These are phyloP conservation scores for Phyllotreta cruciferae DNA, from an alignment of 2,888 invertebrate species.

Conservation along the genomic window DNA sequence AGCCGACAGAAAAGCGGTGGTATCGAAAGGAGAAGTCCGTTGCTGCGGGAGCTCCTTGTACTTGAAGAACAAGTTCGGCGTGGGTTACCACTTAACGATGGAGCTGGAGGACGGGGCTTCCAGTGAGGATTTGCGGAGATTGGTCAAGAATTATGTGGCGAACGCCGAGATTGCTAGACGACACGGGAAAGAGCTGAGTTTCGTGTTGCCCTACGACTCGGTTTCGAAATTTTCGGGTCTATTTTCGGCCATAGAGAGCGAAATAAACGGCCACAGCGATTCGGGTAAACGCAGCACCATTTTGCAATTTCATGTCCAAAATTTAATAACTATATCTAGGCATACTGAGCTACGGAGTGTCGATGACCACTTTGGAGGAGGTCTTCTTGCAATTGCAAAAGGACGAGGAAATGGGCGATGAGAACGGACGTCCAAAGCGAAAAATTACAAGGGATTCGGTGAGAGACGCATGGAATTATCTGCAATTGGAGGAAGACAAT, in stretches of 20 bases:
- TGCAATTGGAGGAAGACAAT: slow-evolving; percentile 61
- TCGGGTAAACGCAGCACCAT: slow-evolving; percentile 64
- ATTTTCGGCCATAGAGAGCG: slow-evolving; percentile 77
- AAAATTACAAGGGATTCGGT: slow-evolving; percentile 74
- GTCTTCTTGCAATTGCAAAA: slow-evolving; percentile 83
- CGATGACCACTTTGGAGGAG: slow-evolving; percentile 89
- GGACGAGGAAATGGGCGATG: slow-evolving; percentile 73
- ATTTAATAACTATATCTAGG: slow-evolving; percentile 55
- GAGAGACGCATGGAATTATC: slow-evolving; percentile 76
- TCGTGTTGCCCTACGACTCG: slow-evolving; percentile 80
- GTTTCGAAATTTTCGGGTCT: slow-evolving; percentile 79
- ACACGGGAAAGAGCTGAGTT: slow-evolving; percentile 81
- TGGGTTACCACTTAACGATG: slow-evolving; percentile 84
- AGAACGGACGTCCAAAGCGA: slow-evolving; percentile 75
- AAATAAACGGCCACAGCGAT: slow-evolving; percentile 71
- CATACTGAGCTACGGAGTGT: slow-evolving; percentile 83
- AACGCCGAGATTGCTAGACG: slow-evolving; percentile 77
- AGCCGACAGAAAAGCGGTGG: slow-evolving; percentile 86
- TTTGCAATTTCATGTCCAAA: no score
- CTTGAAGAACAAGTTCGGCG: slow-evolving; percentile 86
- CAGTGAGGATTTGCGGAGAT: slow-evolving; percentile 70
- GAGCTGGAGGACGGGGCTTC: slow-evolving; percentile 69
- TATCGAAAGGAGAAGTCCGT: slow-evolving; percentile 80
- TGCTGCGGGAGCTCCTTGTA: slow-evolving; percentile 87
- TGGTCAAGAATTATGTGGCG: slow-evolving; percentile 74